Percentiles rank a stretch among this genome's conserved stretches.
Evolutionary conservation across 2,797 vertebrate genomes (phyloP).

Genomic region (Brachymystax lenok): DNA sequence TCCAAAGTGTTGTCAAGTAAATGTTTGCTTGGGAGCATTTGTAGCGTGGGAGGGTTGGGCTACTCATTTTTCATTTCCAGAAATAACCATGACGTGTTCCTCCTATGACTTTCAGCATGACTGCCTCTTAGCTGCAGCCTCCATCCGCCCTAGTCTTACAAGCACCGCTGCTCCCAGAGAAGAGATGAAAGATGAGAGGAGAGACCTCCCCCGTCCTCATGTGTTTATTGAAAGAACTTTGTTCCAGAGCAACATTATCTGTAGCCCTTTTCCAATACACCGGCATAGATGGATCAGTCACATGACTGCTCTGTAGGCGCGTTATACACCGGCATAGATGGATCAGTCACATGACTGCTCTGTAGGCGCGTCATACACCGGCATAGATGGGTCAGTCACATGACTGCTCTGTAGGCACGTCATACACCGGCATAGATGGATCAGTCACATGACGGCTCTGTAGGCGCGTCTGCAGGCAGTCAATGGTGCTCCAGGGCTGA

Average conservation of each 20-base stretch:
- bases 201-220: neutral
- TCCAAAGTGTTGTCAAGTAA: neutral
- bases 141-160: neutral
- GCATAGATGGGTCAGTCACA: no score
- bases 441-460: no score
- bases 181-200: neutral
- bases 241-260: neutral
- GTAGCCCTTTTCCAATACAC: neutral
- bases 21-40: neutral
- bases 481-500: neutral
- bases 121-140: neutral
- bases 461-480: neutral
- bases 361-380: no score
- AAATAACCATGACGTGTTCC: neutral
- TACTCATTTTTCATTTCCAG: neutral
- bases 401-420: no score
- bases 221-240: slow-evolving; percentile 3
- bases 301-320: neutral
- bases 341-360: no score
- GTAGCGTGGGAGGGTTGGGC: neutral
- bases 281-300: neutral
- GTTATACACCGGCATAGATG: neutral
- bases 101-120: neutral
- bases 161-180: neutral
- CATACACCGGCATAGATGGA: no score